These are phyloP conservation scores for Bombus impatiens DNA, from an alignment of 1,140 invertebrate genomes.

Conservation along the genomic window DNA sequence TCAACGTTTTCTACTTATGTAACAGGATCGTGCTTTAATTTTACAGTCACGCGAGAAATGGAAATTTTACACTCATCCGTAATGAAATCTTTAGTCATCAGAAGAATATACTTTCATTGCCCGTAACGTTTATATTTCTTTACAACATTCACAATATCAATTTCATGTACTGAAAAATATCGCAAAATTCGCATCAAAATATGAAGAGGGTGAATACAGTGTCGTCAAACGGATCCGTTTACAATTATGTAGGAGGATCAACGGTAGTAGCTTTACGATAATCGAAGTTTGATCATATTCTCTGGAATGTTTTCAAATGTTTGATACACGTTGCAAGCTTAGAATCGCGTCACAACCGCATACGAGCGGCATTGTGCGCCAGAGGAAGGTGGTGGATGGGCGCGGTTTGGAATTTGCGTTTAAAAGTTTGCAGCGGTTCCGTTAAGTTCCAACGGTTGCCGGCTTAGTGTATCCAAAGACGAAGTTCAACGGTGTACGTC, in stretches of 20 bases:
- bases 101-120: too few relatives aligned
- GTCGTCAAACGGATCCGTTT: slow-evolving; percentile 6
- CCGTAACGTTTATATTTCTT: neutral
- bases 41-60: neutral
- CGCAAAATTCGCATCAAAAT: too few relatives aligned
- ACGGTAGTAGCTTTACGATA: slow-evolving; percentile 17
- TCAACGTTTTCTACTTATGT: neutral
- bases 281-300: slow-evolving; percentile 44
- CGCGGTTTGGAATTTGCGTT: slow-evolving; percentile 72
- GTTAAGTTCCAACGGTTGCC: slow-evolving; percentile 62
- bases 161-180: neutral
- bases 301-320: slow-evolving; percentile 58
- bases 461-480: slow-evolving; percentile 62
- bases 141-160: neutral
- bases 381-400: too few relatives aligned
- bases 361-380: slow-evolving; percentile 3
- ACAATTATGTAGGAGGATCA: slow-evolving; percentile 5
- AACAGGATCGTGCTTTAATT: neutral
- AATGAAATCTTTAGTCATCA: neutral
- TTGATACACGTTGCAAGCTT: neutral
- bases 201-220: neutral
- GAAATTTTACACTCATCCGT: neutral
- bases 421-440: slow-evolving; percentile 73
- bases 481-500: slow-evolving; percentile 70
- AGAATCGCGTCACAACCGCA: neutral